Base-by-base conservation (phyloP, 1,140 invertebrate species). In the Drosophila bocqueti region DNA sequence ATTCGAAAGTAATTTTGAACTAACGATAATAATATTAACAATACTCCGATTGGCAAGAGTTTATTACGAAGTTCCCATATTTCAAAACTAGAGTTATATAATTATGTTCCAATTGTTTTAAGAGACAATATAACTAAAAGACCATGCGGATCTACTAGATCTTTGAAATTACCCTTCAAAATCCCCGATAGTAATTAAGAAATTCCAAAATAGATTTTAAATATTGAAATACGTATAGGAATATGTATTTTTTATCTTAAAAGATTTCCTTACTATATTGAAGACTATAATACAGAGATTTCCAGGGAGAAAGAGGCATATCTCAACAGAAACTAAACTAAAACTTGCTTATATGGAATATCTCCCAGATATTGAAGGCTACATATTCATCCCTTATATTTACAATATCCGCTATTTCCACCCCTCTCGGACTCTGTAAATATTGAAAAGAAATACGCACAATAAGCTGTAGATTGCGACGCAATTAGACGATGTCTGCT, bases 401-500 rank as follows among this genome's bases (percentile, higher is more conserved):
- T n/a, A 18, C n/a, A 7, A 45, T 45, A 13, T 45, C 8, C 13
- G 18, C 42, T 16, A 15, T 47, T 61, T 55, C 34, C 60, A 21
- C 31, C 47, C 31, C 34, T 55, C 29, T n/a, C 0, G n/a, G 31
- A 24, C 15, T 11, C 4, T 57, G 60, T 24, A 68, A 43, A 69
- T 36, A 69, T 67, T 67, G 34, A 34, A 36, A 36, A 29, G 67
- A 67, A 68, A 67, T 52, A 67, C 63, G 67, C 67, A 69, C 62
- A 67, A 71, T 52, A 26, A 50, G 24, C 18, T 18, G 29, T 36
- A 62, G 76, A 77, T 43, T 81, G 54, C 83, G 69, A 61, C 83
- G 83, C 65, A 84, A 81, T 85, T 78, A 26, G 31, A 54, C 43
- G 31, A 16, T 57, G 73, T 50, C 57, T 52, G 67, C 49, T 66